Base-by-base conservation (phyloP, 2,113 vertebrate genomes). In the Myanophis thanlyinensis region DNA sequence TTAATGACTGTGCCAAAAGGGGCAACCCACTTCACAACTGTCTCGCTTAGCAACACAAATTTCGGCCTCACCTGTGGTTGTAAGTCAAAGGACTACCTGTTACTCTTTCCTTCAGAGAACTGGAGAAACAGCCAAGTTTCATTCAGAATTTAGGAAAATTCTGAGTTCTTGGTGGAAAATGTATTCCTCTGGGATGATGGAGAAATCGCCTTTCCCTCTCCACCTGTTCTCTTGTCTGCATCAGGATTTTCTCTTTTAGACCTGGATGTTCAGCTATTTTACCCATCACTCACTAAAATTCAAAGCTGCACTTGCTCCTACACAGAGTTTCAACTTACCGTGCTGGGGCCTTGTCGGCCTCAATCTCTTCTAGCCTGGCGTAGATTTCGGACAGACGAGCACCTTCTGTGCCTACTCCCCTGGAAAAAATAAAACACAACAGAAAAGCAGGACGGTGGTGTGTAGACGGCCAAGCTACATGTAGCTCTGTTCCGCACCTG, bases 311-410 rank as follows among this genome's bases (percentile, higher is more conserved):
- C n/a, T 25, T 54, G 2, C 25, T 35, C 35, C 5, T 30, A 52
- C 27, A n/a, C 23, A 22, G 22, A 49, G 27, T 30, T 35, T 85
- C 46, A 2, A n/a, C 96, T 97, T 97, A 99, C 99, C 99, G 98
- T 5, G 99, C 99, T 1, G 99, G 99, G 0, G 99, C 99, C 95
- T 99, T 99, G 96, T 99, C 99, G 0, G 99, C 98, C 35, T 99
- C 99, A 22, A 99, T 99, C 97, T 99, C 99, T 94, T 99, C 99
- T 96, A 99, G 96, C 89, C 98, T 98, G 10, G 96, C 93, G 13
- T 99, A 99, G 96, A 99, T 98, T 97, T 99, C 99, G 0, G 99
- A 98, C 22, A 99, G 97, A 44, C 98, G 98, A 40, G 98, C 93
- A 48, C 98, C 98, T 97, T 99, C 99, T 44, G 97, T 96, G 88